Evolutionary conservation across 2,113 vertebrate genomes (phyloP).

Genomic region (Phalacrocorax brasilianus): DNA sequence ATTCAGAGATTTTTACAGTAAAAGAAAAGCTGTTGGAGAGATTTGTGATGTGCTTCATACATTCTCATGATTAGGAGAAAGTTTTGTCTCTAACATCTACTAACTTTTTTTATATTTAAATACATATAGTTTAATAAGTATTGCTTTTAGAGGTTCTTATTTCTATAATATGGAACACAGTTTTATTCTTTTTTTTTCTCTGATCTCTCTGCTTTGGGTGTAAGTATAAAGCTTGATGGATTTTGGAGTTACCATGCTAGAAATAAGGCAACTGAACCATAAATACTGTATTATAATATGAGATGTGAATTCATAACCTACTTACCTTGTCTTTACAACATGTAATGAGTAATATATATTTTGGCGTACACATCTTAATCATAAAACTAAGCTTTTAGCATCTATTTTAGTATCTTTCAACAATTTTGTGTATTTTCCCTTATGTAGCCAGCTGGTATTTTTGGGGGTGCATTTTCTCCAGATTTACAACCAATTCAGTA

Average conservation of each 20-base stretch:
- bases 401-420: background rate
- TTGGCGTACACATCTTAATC: background rate
- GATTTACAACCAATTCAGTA: background rate
- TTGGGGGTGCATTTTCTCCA: background rate
- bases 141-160: background rate
- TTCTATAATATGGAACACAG: background rate
- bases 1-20: background rate
- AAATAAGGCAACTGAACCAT: background rate
- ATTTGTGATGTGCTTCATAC: background rate
- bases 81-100: background rate
- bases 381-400: background rate
- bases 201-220: background rate
- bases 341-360: background rate
- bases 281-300: background rate
- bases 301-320: background rate
- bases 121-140: background rate
- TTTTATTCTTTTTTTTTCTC: no score
- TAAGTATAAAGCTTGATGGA: background rate
- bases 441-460: background rate
- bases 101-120: background rate
- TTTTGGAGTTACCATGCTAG: background rate
- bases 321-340: conserved; percentile 23
- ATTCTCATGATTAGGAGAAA: background rate
- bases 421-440: background rate
- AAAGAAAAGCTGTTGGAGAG: background rate